These are phyloP conservation scores for Trichogramma evanescens DNA, from an alignment of 2,888 invertebrate genomes.

Conservation along the genomic window DNA sequence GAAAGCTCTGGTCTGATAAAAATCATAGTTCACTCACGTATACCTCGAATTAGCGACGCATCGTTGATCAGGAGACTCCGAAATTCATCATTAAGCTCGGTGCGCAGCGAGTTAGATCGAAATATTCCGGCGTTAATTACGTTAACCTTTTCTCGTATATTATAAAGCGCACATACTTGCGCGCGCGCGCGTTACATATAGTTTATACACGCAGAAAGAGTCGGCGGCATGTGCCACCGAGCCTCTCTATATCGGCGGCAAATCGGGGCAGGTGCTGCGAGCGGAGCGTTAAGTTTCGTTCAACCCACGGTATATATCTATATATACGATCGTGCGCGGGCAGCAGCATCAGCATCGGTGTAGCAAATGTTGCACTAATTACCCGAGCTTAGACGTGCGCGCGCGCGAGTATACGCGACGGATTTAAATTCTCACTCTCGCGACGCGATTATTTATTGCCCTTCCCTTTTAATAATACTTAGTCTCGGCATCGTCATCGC, in stretches of 20 bases:
- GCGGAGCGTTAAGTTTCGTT: conserved; percentile 30
- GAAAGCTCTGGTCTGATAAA: too few species aligned
- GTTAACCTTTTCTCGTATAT: conserved; percentile 1
- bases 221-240: not conserved
- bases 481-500: not conserved
- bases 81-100: not conserved
- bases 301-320: too few species aligned
- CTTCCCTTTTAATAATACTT: not conserved
- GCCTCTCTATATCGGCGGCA: not conserved
- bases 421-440: conserved; percentile 36
- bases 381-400: conserved; percentile 20
- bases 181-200: too few species aligned
- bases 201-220: conserved; percentile 1
- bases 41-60: too few species aligned
- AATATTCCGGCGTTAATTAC: not conserved
- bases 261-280: conserved; percentile 42
- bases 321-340: conserved; percentile 30
- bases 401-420: conserved; percentile 27
- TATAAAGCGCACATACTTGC: not conserved
- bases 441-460: conserved; percentile 17
- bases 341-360: conserved; percentile 3
- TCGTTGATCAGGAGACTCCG: too few species aligned
- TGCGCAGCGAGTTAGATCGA: not conserved
- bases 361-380: conserved; percentile 31
- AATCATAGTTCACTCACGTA: too few species aligned